Base-by-base conservation (phyloP, 2,888 invertebrate species). In the Chirona hameri region DNA sequence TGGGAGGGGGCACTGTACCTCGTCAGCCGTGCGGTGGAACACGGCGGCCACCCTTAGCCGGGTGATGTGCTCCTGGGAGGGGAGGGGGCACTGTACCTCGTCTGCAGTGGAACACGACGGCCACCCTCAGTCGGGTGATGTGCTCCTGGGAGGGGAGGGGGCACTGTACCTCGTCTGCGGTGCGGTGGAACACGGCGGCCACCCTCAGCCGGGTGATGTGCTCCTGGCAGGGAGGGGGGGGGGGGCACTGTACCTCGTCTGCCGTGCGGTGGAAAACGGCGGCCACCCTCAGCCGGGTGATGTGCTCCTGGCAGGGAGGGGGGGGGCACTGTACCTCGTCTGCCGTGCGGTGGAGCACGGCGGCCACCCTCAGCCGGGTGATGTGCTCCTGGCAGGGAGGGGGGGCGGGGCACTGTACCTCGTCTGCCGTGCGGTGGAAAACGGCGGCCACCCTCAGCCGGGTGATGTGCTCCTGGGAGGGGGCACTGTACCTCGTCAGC, bases 91-190 rank as follows among this genome's bases (percentile, higher is more conserved):
- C 15, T 15, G 29, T 39, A 82, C 29, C 79, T 72, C 55, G 72
- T 27, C n/a, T 93, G 84, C 93, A 90, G 87, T 94, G 92, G 87
- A 94, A 94, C 84, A 94, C 93, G 15, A 93, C 92, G 5, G 93
- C 93, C 60, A 94, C 93, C 84, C 93, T 90, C 46, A 94, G 89
- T 39, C 94, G 90, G 3, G 93, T 93, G 89, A 93, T 91, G 87
- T 93, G 93, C 88, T 94, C 94, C 88, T 93, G 93, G 84, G 92
- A 92, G 84, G 93, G n/a, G n/a, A n/a, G n/a, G n/a, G n/a, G n/a
- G 7, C 39, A 39, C 15, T 15, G 29, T 39, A 82, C 29, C 79
- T 72, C 55, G 72, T 27, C n/a, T 9, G n/a, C 72, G 48, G 79
- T 93, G 84, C 93, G 90, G 87, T 94, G 92, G 87, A 94, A 94